Evolutionary conservation across 2,797 vertebrate genomes (phyloP).

Genomic region (Pseudocheirus occidentalis): DNA sequence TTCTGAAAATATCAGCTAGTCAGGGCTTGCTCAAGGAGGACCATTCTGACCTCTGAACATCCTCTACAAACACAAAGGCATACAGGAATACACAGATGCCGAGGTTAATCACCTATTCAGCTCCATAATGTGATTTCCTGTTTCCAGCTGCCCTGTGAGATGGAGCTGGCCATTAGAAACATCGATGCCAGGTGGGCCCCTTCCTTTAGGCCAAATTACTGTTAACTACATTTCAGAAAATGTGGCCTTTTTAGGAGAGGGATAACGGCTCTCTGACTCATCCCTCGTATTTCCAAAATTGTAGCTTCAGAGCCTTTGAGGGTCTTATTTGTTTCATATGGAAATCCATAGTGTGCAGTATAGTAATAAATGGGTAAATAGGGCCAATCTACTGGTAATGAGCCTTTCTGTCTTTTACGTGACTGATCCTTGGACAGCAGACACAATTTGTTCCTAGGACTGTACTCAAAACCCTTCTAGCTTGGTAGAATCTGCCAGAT

Average conservation of each 20-base stretch:
- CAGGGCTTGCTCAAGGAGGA: neutral
- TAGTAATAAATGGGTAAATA: constrained; percentile 1
- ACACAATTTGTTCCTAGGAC: neutral
- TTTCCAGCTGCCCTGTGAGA: constrained; percentile 24
- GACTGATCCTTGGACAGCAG: neutral
- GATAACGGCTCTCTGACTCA: constrained; percentile 26
- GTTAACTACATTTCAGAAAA: constrained; percentile 39
- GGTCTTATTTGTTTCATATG: constrained; percentile 1
- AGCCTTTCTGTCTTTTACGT: neutral
- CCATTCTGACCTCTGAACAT: neutral
- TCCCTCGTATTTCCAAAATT: constrained; percentile 26
- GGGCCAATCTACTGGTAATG: neutral
- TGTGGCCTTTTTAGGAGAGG: constrained; percentile 24
- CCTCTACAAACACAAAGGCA: neutral
- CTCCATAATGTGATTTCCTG: constrained; percentile 5
- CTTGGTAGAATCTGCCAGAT: neutral
- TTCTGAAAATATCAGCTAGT: constrained; percentile 31
- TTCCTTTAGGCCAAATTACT: constrained; percentile 3
- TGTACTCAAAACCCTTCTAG: neutral
- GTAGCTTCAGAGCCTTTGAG: neutral
- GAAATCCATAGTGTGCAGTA: neutral
- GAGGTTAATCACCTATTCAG: constrained; percentile 6
- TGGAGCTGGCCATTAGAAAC: constrained; percentile 5
- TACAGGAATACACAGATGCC: neutral
- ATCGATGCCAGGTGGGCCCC: neutral